Evolutionary conservation across 2,797 vertebrate species (phyloP), one percentile per base, ranked within the genome.

Genomic region (Semotilus atromaculatus): DNA sequence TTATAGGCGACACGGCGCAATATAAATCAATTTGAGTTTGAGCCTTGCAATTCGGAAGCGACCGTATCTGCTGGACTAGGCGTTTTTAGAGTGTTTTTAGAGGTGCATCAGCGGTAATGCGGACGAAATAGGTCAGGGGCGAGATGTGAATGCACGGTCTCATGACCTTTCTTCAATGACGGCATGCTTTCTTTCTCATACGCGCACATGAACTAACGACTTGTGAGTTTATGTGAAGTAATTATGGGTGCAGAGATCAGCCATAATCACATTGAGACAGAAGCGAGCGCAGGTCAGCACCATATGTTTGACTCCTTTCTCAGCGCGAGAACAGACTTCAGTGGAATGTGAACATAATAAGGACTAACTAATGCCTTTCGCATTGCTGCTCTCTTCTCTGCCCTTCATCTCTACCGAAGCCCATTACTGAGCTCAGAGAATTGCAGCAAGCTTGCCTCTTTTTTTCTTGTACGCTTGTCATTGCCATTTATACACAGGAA

Each of bases 21-120:
- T 86, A 93, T 92, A 90, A 90, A 91, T 91, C 88, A 89, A 86
- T 89, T 85, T 83, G 87, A 84, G 85, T 88, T 85, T 85, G 86
- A 90, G 86, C 80, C 85, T 78, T 70, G 84, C 85, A 87, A 85
- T 90, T 80, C 82, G 75, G 83, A 87, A 87, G 83, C 87, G 86
- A 83, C 85, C 78, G 68, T 68, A 87, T 88, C 83, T 72, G 84
- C 76, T 79, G 79, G 77, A 86, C 76, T 90, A 88, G 92, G 92
- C 87, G 53, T 88, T 91, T 91, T 89, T 88, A 91, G 91, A 90
- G 86, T 87, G 88, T 82, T 48, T 73, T 45, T 68, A 21, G 75
- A 88, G 64, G 70, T 86, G 74, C 81, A 48, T 80, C 88, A 23
- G 86, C 68, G 55, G 81, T 81, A 87, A 87, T 82, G 66, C 26